Conservation (phyloP, 2,888 invertebrate species). For the Mylabris sibirica region DNA sequence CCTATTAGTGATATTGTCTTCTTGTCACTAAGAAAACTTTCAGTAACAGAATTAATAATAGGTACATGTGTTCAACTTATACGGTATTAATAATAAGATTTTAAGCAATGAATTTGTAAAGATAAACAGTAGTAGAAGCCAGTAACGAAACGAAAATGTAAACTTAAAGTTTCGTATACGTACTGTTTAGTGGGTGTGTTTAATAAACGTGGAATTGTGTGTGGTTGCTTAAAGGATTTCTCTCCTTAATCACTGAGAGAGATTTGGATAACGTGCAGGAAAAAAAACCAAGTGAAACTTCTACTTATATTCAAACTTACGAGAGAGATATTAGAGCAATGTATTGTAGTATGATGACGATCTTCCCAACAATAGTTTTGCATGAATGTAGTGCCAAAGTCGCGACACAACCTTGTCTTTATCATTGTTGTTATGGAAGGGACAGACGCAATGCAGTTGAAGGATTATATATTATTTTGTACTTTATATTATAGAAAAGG, state of each 20-base stretch:
- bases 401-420: conserved; percentile 17
- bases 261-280: background rate
- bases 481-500: background rate
- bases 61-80: no score
- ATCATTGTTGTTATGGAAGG: background rate
- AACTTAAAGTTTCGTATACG: no score
- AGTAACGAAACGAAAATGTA: no score
- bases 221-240: background rate
- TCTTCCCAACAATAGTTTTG: background rate
- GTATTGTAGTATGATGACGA: background rate
- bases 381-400: conserved; percentile 8
- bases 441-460: conserved; percentile 28
- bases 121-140: no score
- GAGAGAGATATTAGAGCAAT: background rate
- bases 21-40: background rate
- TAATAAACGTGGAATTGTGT: background rate
- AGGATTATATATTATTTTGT: conserved; percentile 20
- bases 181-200: no score
- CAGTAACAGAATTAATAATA: background rate
- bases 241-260: background rate
- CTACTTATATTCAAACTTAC: background rate
- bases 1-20: background rate
- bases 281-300: background rate
- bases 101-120: no score
- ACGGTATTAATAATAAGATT: no score